Conservation (phyloP, 2,888 invertebrate genomes). For the Chrysina gloriosa region DNA sequence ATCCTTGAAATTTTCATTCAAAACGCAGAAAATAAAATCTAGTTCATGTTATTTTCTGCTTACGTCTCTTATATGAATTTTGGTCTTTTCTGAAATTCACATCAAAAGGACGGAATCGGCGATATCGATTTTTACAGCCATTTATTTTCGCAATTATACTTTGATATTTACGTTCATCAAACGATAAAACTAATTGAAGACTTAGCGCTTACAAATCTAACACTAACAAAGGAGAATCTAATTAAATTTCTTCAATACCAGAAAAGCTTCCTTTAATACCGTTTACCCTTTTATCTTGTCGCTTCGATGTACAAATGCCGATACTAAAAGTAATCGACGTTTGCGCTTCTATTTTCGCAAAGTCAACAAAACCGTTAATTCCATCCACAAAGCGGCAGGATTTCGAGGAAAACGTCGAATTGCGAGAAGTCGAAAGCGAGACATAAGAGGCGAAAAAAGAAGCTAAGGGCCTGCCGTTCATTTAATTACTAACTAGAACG, state of each 20-base stretch:
- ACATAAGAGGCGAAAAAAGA: not conserved
- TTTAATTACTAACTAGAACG: not conserved
- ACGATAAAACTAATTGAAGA: too few species aligned
- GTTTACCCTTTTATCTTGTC: not conserved
- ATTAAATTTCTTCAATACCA: not conserved
- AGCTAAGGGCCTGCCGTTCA: not conserved
- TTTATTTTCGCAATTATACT: too few species aligned
- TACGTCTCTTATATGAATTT: too few species aligned
- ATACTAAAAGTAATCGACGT: not conserved
- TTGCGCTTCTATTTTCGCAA: not conserved
- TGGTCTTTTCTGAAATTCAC: too few species aligned
- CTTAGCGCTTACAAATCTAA: too few species aligned
- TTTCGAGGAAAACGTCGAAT: not conserved
- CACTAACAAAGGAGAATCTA: too few species aligned
- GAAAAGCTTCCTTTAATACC: not conserved
- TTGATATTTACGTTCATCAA: too few species aligned
- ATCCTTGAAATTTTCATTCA: too few species aligned
- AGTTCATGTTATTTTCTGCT: too few species aligned
- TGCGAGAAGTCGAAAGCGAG: not conserved
- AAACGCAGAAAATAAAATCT: too few species aligned
- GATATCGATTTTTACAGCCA: too few species aligned
- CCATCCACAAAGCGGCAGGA: not conserved
- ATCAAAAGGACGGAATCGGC: too few species aligned
- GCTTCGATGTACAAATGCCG: not conserved
- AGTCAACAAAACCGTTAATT: not conserved